phyloP scores from a whole-genome alignment of 1,140 invertebrate species.

The Periplaneta americana region DNA sequence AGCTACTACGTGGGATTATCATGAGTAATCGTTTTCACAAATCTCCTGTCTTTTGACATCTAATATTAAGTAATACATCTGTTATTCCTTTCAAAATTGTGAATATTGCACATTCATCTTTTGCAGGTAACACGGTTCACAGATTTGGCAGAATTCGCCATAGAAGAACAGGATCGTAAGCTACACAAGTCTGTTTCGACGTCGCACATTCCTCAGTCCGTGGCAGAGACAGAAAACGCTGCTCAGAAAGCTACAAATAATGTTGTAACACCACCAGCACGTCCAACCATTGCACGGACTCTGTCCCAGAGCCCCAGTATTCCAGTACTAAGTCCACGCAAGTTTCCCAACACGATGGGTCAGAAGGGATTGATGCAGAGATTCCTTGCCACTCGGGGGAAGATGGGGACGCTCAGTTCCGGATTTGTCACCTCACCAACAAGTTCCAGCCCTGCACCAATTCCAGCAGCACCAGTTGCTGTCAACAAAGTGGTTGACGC shows the following conservation, averaged over 20 bases:
- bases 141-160: constrained; percentile 10
- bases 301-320: not conserved
- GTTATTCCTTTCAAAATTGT: no score
- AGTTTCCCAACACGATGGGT: not conserved
- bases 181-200: not conserved
- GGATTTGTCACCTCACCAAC: not conserved
- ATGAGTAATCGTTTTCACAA: no score
- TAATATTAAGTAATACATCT: no score
- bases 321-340: not conserved
- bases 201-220: not conserved
- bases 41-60: no score
- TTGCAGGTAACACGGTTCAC: constrained; percentile 16
- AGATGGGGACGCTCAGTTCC: not conserved
- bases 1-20: no score
- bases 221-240: not conserved
- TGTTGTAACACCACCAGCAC: not conserved
- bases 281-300: not conserved
- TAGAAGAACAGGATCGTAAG: constrained; percentile 13
- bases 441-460: not conserved
- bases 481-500: not conserved
- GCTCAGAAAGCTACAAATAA: not conserved
- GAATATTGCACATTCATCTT: no score
- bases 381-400: constrained; percentile 12
- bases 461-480: not conserved
- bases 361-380: constrained; percentile 15